phyloP scores from a whole-genome alignment of 2,888 invertebrate genomes.

The Cheilosia scutellata region DNA sequence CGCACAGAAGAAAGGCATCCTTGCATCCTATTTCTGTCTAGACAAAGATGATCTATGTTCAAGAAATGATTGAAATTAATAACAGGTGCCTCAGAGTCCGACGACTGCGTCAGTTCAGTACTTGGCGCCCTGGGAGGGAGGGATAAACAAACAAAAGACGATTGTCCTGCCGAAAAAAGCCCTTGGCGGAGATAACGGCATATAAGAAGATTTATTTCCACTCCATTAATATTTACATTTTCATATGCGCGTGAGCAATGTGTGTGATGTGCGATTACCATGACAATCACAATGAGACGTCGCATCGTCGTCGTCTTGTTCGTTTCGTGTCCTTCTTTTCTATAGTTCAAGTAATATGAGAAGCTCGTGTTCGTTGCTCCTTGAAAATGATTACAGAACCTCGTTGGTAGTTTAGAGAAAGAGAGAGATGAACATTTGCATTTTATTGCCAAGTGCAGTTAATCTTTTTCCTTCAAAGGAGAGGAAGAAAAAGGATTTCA shows the following conservation, averaged over 20 bases:
- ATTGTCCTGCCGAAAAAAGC: constrained; percentile 21
- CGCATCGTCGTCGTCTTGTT: constrained; percentile 25
- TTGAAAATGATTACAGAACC: constrained; percentile 9
- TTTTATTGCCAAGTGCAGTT: constrained; percentile 70
- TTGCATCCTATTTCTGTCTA: constrained; percentile 39
- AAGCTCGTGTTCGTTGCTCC: neutral
- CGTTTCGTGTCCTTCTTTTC: neutral
- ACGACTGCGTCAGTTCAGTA: neutral
- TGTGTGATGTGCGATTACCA: constrained; percentile 61
- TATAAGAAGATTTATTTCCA: constrained; percentile 67
- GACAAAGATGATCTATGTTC: constrained; percentile 67
- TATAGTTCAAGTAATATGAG: neutral
- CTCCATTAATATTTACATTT: constrained; percentile 70
- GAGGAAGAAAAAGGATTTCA: constrained; percentile 56
- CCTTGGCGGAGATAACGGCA: constrained; percentile 4
- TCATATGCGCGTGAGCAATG: constrained; percentile 13
- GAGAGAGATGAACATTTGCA: constrained; percentile 63
- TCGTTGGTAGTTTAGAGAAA: constrained; percentile 12
- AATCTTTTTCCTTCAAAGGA: constrained; percentile 25
- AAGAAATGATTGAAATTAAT: constrained; percentile 55
- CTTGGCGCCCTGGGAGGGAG: neutral
- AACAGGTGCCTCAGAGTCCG: constrained; percentile 47
- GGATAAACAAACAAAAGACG: constrained; percentile 30
- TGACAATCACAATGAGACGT: constrained; percentile 58
- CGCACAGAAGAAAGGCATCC: neutral